Base-by-base conservation (phyloP, 1,140 invertebrate genomes). In the Drosophila lowei region DNA sequence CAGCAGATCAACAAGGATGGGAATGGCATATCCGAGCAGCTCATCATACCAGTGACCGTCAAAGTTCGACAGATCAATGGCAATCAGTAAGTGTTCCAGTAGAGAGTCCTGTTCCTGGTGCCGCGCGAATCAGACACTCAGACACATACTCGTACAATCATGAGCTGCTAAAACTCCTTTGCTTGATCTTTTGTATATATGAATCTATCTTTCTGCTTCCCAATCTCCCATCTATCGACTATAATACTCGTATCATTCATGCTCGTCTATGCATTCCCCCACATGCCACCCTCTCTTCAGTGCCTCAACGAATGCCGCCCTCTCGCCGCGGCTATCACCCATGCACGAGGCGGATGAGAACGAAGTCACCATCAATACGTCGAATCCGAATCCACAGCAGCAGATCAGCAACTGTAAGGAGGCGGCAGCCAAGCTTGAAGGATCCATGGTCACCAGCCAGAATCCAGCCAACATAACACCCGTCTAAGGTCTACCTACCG, bases 1-100 rank as follows among this genome's bases (percentile, higher is more conserved):
- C 96, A 98, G 86, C 97, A 97, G 91, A 96, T 99, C 13, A 97
- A 89, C 76, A 91, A 91, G 61, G 90, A 90, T 70, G 89, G 89
- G 50, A 81, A 90, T 59, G 89, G 89, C 15, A 86, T 65, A n/a
- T 81, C 84, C 42, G 79, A 89, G 43, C 85, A 89, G 42, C 61
- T 89, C 44, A 89, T 89, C 57, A 85, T 89, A 23, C 85, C 85
- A 21, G 85, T 89, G 13, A 85, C 79, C 25, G 63, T 89, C 23
- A 91, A 91, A 84, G 86, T 90, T 38, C 85, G 89, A 56, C 89
- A 90, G 56, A 90, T 90, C 57, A 91, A 89, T 67, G 86, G 90
- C 68, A 86, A 86, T 58, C 85, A 91, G 90, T 91, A 91, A 91
- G 90, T 91, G 72, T 64, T 68, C 11, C 38, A 21, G 16, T 49